A percentile compares a stretch with the other conserved stretches of the same genome.
Evolutionary conservation across 2,888 invertebrate genomes (phyloP).

Genomic region (Junonia oenone): DNA sequence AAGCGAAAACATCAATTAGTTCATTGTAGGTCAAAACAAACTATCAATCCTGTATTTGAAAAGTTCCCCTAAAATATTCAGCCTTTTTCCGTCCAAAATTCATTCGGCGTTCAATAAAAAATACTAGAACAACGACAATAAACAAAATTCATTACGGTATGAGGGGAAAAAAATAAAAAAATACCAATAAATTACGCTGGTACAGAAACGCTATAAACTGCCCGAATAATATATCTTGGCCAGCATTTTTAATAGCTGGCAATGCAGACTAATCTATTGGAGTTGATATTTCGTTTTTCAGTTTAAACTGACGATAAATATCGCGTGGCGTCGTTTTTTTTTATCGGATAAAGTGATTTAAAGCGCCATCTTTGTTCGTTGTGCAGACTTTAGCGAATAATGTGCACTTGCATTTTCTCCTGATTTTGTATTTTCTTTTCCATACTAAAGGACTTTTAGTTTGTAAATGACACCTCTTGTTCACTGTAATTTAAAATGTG

Average conservation of each 20-base stretch:
- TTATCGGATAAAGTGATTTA: constrained; percentile 4
- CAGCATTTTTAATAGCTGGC: constrained; percentile 39
- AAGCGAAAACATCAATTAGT: not conserved
- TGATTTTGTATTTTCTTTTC: not conserved
- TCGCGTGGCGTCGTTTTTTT: not conserved
- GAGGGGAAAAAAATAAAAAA: constrained; percentile 30
- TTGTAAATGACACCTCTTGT: no score
- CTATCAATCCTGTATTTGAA: constrained; percentile 10
- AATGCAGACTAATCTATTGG: constrained; percentile 35
- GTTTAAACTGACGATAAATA: constrained; percentile 24
- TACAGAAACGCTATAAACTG: constrained; percentile 34
- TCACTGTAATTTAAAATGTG: no score
- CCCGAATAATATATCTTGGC: constrained; percentile 36
- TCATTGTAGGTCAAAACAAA: constrained; percentile 20
- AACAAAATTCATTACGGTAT: constrained; percentile 40
- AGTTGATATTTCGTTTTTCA: constrained; percentile 28
- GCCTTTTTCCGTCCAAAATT: constrained; percentile 3
- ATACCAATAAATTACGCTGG: constrained; percentile 35
- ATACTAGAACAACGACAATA: constrained; percentile 31
- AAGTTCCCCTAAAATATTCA: constrained; percentile 14
- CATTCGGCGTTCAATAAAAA: constrained; percentile 20
- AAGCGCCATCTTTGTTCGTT: not conserved
- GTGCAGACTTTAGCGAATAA: not conserved
- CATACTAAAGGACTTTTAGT: not conserved
- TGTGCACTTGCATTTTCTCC: not conserved